A percentile compares a stretch with the other conserved stretches of the same genome.
These are phyloP conservation scores for Paradoxurus hermaphroditus DNA, from an alignment of 2,113 vertebrate species.

Conservation along the genomic window DNA sequence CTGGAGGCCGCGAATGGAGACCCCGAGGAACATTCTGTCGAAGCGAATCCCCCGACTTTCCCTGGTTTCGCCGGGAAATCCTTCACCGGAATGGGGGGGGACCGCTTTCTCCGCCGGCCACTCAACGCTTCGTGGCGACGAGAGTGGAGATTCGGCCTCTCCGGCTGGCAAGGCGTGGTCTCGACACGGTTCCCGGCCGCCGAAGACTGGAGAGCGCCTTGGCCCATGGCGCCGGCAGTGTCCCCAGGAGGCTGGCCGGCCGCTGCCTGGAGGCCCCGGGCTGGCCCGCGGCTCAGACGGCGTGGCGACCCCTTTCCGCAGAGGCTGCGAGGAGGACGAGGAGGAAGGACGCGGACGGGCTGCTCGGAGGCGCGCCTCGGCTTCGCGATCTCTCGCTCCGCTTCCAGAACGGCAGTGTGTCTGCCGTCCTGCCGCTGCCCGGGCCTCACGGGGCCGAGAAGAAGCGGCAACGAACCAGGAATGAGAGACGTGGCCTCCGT, in stretches of 20 bases:
- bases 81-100: slow-evolving; percentile 57
- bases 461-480: too few species aligned
- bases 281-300: too few species aligned
- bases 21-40: neutral
- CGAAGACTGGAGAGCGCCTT: slow-evolving; percentile 30
- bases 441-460: rapidly evolving
- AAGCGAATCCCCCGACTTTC: neutral
- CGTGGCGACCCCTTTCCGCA: rapidly evolving
- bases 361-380: neutral
- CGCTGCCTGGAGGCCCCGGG: neutral
- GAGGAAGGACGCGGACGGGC: rapidly evolving
- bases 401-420: neutral
- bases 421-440: neutral
- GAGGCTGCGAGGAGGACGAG: neutral
- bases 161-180: slow-evolving; percentile 58
- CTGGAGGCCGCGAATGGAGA: rapidly evolving
- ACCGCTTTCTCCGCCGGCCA: slow-evolving; percentile 45
- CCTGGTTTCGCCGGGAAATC: slow-evolving; percentile 53
- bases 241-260: slow-evolving; percentile 58
- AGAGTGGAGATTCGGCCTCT: slow-evolving; percentile 42
- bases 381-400: neutral
- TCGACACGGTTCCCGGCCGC: slow-evolving; percentile 75
- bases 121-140: slow-evolving; percentile 65
- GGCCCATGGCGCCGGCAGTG: slow-evolving; percentile 59
- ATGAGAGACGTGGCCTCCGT: rapidly evolving